Conservation (phyloP, 1,140 invertebrate species). For the Drosophila bocqueti region DNA sequence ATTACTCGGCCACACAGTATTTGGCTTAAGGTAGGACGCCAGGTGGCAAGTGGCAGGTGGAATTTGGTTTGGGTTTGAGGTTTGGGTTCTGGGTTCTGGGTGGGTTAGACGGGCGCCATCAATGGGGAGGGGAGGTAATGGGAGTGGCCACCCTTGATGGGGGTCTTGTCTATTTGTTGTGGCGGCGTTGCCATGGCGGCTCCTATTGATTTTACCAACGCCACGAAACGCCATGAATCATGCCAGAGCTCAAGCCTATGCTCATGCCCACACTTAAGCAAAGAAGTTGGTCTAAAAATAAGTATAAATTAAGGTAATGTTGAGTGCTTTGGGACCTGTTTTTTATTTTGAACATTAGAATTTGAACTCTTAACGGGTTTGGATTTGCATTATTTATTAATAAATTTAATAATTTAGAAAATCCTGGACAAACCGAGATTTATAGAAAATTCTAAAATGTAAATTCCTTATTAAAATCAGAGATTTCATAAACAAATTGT, state of each 20-base stretch:
- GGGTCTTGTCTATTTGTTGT: slow-evolving; percentile 71
- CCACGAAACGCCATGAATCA: slow-evolving; percentile 58
- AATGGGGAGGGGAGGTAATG: slow-evolving; percentile 2
- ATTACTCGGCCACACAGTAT: slow-evolving; percentile 62
- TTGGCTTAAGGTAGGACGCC: slow-evolving; percentile 70
- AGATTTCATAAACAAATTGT: background rate
- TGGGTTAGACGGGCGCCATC: background rate
- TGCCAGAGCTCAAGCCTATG: slow-evolving; percentile 42
- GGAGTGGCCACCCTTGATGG: slow-evolving; percentile 56
- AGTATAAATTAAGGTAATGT: background rate
- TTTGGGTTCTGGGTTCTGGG: background rate
- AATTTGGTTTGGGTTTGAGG: slow-evolving; percentile 1
- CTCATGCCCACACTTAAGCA: slow-evolving; percentile 1
- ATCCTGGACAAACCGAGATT: background rate
- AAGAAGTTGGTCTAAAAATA: slow-evolving; percentile 11
- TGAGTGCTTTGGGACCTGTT: background rate
- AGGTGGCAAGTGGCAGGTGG: slow-evolving; percentile 23
- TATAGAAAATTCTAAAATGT: background rate
- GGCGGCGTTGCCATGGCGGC: slow-evolving; percentile 73
- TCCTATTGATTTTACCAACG: slow-evolving; percentile 71
- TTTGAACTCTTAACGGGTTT: background rate
- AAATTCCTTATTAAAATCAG: background rate
- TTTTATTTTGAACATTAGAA: background rate
- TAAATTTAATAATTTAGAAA: background rate
- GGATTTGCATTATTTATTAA: background rate